Base-by-base conservation (phyloP, 2,113 vertebrate species). In the Bostrychus sinensis region DNA sequence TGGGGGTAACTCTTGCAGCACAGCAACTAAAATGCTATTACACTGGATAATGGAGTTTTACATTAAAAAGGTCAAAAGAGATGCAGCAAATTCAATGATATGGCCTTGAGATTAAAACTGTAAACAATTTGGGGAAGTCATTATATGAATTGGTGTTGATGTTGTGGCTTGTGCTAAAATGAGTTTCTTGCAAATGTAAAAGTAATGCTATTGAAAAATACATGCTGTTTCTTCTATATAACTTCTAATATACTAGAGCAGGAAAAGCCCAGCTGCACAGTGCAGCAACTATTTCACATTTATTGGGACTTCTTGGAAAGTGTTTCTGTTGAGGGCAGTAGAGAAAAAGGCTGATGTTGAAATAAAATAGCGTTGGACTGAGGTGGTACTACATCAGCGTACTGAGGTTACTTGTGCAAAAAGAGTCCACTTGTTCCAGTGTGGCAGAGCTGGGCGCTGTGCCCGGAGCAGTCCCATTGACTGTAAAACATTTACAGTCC, bases 401-500 rank as follows among this genome's bases (percentile, higher is more conserved):
- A 54, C 61, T 38, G 38, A 65, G 50, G 68, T 70, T 80, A 65
- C 59, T 66, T 70, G 30, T 28, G 56, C 4, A 50, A 56, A 66
- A 68, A 63, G 62, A 65, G 59, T 74, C 53, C 62, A 37, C 19
- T 37, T 67, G 41, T 48, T 42, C 56, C 37, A 68, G 56, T 64
- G 45, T 62, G 69, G 50, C 57, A 62, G 19, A 28, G 51, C 66
- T 71, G 71, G 86, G 77, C 79, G 77, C 23, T 39, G 59, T 3
- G 69, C 76, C 76, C 73, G 73, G 66, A 74, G 69, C 59, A 61
- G 54, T 78, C 67, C 59, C 54, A 76, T 23, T 22, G 22, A 76
- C 65, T 75, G 72, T 82, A 66, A 85, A 78, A 87, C 70, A 79
- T 79, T 71, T 64, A 72, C 66, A 66, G 62, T 74, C 66, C 70